A percentile compares a stretch with the other conserved stretches of the same genome.
phyloP scores from a whole-genome alignment of 2,888 invertebrate genomes.

The Invenusta paracnida region DNA sequence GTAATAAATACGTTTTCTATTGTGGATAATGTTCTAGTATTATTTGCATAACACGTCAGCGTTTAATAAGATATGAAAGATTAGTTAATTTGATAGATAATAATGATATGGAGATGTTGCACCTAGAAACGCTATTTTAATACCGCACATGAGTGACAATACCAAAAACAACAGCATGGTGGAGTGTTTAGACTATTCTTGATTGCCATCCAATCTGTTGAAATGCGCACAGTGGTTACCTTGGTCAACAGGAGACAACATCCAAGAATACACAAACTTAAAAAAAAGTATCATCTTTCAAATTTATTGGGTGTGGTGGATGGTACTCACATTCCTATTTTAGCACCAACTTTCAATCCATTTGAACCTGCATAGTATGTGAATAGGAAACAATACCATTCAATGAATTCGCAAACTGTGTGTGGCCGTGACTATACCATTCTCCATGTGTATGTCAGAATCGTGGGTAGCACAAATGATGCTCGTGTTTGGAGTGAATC shows the following conservation, averaged over 20 bases:
- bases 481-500: conserved; percentile 20
- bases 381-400: background rate
- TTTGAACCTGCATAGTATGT: background rate
- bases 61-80: too few relatives aligned
- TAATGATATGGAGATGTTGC: too few relatives aligned
- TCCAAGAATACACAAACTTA: background rate
- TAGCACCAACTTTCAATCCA: background rate
- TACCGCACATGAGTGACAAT: too few relatives aligned
- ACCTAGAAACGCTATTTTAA: too few relatives aligned
- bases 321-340: background rate
- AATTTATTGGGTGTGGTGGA: conserved; percentile 8
- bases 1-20: too few relatives aligned
- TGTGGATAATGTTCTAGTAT: too few relatives aligned
- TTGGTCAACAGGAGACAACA: background rate
- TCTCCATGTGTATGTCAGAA: background rate
- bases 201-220: background rate
- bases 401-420: background rate
- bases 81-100: too few relatives aligned
- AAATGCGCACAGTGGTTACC: conserved; percentile 1
- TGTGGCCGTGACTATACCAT: background rate
- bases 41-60: too few relatives aligned
- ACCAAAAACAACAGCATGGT: background rate
- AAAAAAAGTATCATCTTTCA: background rate
- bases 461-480: background rate
- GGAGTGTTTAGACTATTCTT: background rate